phyloP scores from a whole-genome alignment of 2,888 invertebrate species.

The Orthosia cruda region DNA sequence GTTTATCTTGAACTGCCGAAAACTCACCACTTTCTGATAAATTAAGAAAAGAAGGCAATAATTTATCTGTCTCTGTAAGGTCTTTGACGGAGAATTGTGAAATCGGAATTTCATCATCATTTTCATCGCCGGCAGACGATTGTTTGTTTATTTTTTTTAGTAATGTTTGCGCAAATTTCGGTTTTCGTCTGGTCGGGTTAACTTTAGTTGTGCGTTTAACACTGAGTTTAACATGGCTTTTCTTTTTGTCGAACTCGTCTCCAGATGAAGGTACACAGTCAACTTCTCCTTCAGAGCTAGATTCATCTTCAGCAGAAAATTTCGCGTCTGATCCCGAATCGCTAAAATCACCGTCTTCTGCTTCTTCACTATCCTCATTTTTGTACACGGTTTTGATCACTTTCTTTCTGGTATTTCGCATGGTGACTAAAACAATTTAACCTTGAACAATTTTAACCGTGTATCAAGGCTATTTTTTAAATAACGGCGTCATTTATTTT shows the following conservation, averaged over 20 bases:
- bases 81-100: conserved; percentile 84
- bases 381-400: conserved; percentile 86
- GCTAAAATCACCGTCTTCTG: conserved; percentile 84
- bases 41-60: conserved; percentile 86
- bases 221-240: conserved; percentile 57
- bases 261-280: conserved; percentile 78
- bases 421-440: conserved; percentile 51
- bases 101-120: conserved; percentile 67
- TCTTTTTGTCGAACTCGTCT: conserved; percentile 77
- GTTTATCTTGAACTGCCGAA: not conserved
- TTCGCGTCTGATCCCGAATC: conserved; percentile 90
- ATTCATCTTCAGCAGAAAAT: conserved; percentile 78
- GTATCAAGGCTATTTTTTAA: conserved; percentile 14
- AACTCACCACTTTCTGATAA: conserved; percentile 90
- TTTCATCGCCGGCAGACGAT: conserved; percentile 65
- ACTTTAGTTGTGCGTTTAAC: conserved; percentile 53
- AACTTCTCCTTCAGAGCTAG: conserved; percentile 82
- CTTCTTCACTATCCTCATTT: conserved; percentile 85
- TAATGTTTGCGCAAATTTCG: conserved; percentile 79
- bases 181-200: conserved; percentile 66
- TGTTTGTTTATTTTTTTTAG: conserved; percentile 81
- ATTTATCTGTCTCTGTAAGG: conserved; percentile 87
- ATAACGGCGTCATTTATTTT: conserved; percentile 20
- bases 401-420: conserved; percentile 88
- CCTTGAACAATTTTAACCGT: conserved; percentile 21